A percentile compares a stretch with the other conserved stretches of the same genome.
phyloP scores from a whole-genome alignment of 2,113 vertebrate species.

The Felis catus region F.catus_Fca126_mat1.0 CM031414.1:73321001-73321500 shows the following conservation, averaged over 20 bases:
- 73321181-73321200: conserved; percentile 15
- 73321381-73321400: conserved; percentile 1
- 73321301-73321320: background rate
- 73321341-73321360: background rate
- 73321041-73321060: conserved; percentile 41
- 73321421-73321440: conserved; percentile 13
- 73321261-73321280: conserved; percentile 3
- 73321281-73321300: conserved; percentile 1
- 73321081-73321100: background rate
- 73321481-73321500: background rate
- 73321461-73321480: background rate
- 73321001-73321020: background rate
- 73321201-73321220: background rate
- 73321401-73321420: conserved; percentile 24
- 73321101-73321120: background rate
- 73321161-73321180: background rate
- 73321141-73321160: background rate
- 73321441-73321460: background rate
- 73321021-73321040: background rate
- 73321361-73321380: background rate
- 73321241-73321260: background rate
- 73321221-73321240: background rate
- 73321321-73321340: conserved; percentile 20
- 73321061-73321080: background rate
- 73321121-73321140: conserved; percentile 11